These are phyloP conservation scores for Sebastes schlegelii DNA, from an alignment of 2,113 vertebrate species.

Conservation along the genomic window DNA sequence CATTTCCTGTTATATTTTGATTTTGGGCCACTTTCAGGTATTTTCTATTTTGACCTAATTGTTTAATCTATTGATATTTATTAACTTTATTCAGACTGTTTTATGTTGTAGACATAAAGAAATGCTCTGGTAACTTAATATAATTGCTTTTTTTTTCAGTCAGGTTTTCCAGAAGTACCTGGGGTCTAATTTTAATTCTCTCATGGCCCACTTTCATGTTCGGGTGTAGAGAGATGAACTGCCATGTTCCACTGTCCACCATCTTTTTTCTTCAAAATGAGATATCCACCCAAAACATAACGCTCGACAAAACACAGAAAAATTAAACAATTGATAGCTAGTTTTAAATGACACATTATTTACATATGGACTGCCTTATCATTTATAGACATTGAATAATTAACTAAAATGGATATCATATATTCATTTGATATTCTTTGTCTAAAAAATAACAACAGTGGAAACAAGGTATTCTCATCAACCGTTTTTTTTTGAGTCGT, in stretches of 20 bases:
- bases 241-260: neutral
- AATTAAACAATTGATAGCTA: neutral
- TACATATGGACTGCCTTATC: neutral
- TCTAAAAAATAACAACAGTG: neutral
- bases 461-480: neutral
- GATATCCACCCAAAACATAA: neutral
- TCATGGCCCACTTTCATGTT: constrained; percentile 15
- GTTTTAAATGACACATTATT: neutral
- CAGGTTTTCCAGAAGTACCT: neutral
- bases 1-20: neutral
- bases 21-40: neutral
- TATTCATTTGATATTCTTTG: neutral
- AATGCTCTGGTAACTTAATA: neutral
- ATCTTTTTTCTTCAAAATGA: neutral
- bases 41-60: neutral
- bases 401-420: neutral
- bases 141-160: constrained; percentile 1
- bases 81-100: neutral
- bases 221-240: neutral
- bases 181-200: constrained; percentile 9
- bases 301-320: neutral
- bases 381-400: neutral
- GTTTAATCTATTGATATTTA: neutral
- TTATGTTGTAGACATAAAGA: neutral
- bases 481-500: neutral